phyloP scores from a whole-genome alignment of 2,797 vertebrate genomes.

The Pangasius sanitwongsei region DNA sequence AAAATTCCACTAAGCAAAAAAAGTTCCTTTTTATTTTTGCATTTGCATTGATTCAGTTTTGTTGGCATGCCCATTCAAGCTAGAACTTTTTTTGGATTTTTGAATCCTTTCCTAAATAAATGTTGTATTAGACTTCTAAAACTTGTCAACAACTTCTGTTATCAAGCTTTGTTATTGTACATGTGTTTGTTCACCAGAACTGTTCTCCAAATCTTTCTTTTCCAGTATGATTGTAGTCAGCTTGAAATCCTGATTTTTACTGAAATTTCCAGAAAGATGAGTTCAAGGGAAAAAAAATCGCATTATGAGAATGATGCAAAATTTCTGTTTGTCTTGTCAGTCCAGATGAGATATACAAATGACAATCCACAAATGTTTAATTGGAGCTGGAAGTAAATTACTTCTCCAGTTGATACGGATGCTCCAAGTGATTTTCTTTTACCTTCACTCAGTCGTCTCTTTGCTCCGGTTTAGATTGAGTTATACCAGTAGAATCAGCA shows the following conservation, averaged over 20 bases:
- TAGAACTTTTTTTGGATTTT: neutral
- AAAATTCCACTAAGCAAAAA: conserved; percentile 15
- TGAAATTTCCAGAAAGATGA: conserved; percentile 42
- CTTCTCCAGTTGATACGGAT: neutral
- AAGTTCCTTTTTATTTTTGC: neutral
- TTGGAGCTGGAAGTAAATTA: neutral
- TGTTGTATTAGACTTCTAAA: neutral
- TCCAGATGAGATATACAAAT: conserved; percentile 10
- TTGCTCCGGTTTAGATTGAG: conserved; percentile 18
- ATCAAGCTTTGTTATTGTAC: neutral
- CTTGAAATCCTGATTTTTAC: conserved; percentile 14
- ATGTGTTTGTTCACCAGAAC: neutral
- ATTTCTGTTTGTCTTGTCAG: conserved; percentile 23
- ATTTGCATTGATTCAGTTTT: neutral
- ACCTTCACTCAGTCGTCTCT: conserved; percentile 18
- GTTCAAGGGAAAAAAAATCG: conserved; percentile 38
- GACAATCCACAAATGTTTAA: conserved; percentile 12
- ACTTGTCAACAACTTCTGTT: neutral
- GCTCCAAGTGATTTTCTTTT: neutral
- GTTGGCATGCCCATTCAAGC: conserved; percentile 2
- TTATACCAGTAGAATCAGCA: neutral
- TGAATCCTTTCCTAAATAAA: conserved; percentile 17
- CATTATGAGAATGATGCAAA: conserved; percentile 10
- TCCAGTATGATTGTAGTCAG: neutral
- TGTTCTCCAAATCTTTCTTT: neutral